phyloP scores from a whole-genome alignment of 2,888 invertebrate genomes.

The Drosophila villosipedis region DNA sequence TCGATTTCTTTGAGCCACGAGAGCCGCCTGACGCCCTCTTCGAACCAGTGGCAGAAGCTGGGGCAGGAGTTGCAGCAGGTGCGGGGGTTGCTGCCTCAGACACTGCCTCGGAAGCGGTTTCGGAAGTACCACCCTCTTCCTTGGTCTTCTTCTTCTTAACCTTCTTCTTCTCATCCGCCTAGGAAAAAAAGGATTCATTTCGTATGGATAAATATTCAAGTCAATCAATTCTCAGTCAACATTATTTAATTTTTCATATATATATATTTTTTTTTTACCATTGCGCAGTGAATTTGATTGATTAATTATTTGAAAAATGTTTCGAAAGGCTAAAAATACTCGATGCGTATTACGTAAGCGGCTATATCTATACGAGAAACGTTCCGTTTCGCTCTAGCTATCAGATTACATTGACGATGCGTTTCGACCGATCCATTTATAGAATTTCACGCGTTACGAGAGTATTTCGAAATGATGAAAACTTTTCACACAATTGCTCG shows the following conservation, averaged over 20 bases:
- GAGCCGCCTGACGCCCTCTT: conserved; percentile 92
- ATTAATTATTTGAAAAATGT: conserved; percentile 31
- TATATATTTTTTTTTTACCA: conserved; percentile 5
- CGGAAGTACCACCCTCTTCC: conserved; percentile 88
- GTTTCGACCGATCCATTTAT: conserved; percentile 67
- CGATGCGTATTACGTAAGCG: conserved; percentile 60
- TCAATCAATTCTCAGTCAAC: conserved; percentile 4
- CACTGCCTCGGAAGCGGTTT: conserved; percentile 87
- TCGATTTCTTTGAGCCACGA: conserved; percentile 88
- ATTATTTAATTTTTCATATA: not conserved
- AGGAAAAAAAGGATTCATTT: conserved; percentile 26
- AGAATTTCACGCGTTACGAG: conserved; percentile 48
- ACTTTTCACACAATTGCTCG: conserved; percentile 45
- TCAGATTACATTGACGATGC: conserved; percentile 63
- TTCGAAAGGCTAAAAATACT: conserved; percentile 48
- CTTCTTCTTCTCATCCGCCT: conserved; percentile 98
- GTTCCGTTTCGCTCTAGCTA: conserved; percentile 57
- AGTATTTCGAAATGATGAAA: conserved; percentile 33
- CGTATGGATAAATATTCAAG: conserved; percentile 7
- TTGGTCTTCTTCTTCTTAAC: conserved; percentile 94
- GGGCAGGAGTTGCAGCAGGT: conserved; percentile 89
- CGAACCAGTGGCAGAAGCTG: conserved; percentile 90
- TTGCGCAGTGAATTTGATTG: conserved; percentile 29
- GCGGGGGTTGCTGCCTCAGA: conserved; percentile 89
- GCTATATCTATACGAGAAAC: conserved; percentile 23